phyloP scores from a whole-genome alignment of 2,113 vertebrate genomes.

The Hemibagrus wyckioides region DNA sequence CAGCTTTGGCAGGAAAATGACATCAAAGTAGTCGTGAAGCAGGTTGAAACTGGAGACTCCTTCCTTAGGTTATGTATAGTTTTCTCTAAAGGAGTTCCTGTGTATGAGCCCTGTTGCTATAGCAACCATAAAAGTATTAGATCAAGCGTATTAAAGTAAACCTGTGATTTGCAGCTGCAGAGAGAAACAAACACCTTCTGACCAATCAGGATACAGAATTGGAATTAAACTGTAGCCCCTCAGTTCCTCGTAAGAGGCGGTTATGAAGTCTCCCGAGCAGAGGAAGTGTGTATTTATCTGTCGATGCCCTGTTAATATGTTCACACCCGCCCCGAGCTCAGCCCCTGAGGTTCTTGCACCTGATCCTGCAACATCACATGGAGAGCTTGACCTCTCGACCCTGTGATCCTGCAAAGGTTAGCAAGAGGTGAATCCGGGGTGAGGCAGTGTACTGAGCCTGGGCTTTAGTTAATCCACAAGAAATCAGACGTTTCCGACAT shows the following conservation, averaged over 20 bases:
- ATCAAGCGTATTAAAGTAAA: neutral
- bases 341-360: neutral
- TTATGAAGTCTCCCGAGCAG: neutral
- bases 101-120: neutral
- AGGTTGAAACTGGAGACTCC: neutral
- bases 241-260: neutral
- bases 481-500: neutral
- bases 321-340: constrained; percentile 10
- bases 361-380: neutral
- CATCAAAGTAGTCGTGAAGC: neutral
- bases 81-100: neutral
- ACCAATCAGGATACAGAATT: neutral
- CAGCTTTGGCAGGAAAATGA: neutral
- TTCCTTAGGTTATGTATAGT: neutral
- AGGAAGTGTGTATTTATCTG: neutral
- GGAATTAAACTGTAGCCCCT: neutral
- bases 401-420: neutral
- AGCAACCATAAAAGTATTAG: neutral
- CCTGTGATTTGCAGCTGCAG: neutral
- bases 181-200: neutral
- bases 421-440: neutral
- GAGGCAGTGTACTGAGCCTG: neutral
- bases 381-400: neutral
- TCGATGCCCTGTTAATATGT: neutral
- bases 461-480: neutral